Evolutionary conservation across 1,140 invertebrate species (phyloP).

Genomic region (Pseudomyrmex flavicornis): DNA sequence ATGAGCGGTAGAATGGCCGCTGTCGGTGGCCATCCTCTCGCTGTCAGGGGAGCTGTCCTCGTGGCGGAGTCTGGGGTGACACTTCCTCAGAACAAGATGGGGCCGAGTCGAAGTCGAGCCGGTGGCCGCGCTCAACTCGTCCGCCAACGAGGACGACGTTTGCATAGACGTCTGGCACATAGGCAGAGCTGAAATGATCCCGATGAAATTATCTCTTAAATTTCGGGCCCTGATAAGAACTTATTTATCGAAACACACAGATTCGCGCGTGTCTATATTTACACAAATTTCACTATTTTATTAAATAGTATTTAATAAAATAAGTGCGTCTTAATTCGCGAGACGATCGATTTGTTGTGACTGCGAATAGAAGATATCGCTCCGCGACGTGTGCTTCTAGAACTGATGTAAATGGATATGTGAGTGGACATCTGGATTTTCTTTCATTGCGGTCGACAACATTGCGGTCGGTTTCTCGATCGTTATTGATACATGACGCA

Average conservation of each 20-base stretch:
- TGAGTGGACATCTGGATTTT: constrained; percentile 63
- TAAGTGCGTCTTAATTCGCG: neutral
- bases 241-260: too few species aligned
- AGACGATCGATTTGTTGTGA: neutral
- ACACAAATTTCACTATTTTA: neutral
- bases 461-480: constrained; percentile 32
- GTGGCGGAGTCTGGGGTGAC: constrained; percentile 87
- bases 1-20: constrained; percentile 95
- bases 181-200: constrained; percentile 69
- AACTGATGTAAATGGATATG: constrained; percentile 9
- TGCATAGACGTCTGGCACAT: constrained; percentile 74
- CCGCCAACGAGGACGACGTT: constrained; percentile 88
- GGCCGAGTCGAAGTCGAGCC: constrained; percentile 72
- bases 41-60: constrained; percentile 94
- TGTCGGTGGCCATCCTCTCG: constrained; percentile 93
- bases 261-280: neutral
- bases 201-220: too few species aligned
- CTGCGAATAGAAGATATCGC: neutral
- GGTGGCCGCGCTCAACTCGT: constrained; percentile 87
- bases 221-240: too few species aligned
- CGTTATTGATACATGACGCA: constrained; percentile 15
- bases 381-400: neutral
- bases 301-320: neutral
- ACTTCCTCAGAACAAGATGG: constrained; percentile 91
- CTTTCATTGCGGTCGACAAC: constrained; percentile 59